A percentile compares a stretch with the other conserved stretches of the same genome.
Conservation (phyloP, 2,888 invertebrate genomes). For the Blastobasis lacticolella region DNA sequence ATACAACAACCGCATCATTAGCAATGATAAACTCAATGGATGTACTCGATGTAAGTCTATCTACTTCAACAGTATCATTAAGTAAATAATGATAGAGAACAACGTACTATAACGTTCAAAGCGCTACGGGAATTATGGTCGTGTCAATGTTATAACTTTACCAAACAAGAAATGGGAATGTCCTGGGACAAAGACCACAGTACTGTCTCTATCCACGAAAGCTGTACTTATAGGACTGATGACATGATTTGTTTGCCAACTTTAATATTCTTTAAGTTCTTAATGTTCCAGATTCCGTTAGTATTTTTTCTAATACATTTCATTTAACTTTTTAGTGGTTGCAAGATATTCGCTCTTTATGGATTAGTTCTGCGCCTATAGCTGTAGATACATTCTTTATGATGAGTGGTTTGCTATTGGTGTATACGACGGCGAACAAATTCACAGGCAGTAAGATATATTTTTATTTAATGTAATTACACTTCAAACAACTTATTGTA, state of each 20-base stretch:
- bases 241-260: too few relatives aligned
- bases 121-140: too few relatives aligned
- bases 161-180: too few relatives aligned
- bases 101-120: too few relatives aligned
- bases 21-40: slow-evolving; percentile 25
- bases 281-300: too few relatives aligned
- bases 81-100: too few relatives aligned
- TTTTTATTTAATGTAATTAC: slow-evolving; percentile 5
- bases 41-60: slow-evolving; percentile 25
- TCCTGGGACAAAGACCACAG: too few relatives aligned
- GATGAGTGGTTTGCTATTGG: slow-evolving; percentile 46
- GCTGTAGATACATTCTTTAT: slow-evolving; percentile 79
- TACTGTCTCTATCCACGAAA: too few relatives aligned
- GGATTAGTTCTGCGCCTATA: slow-evolving; percentile 53
- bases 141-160: too few relatives aligned
- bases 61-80: not conserved
- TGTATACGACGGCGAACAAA: slow-evolving; percentile 48
- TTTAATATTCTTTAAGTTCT: too few relatives aligned
- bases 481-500: slow-evolving; percentile 1
- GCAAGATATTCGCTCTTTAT: slow-evolving; percentile 33
- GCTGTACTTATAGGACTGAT: too few relatives aligned
- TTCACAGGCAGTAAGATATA: slow-evolving; percentile 33
- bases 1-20: slow-evolving; percentile 7
- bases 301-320: not conserved
- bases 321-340: slow-evolving; percentile 42